Conservation (phyloP, 2,888 invertebrate species). For the Pogonocherus hispidulus region DNA sequence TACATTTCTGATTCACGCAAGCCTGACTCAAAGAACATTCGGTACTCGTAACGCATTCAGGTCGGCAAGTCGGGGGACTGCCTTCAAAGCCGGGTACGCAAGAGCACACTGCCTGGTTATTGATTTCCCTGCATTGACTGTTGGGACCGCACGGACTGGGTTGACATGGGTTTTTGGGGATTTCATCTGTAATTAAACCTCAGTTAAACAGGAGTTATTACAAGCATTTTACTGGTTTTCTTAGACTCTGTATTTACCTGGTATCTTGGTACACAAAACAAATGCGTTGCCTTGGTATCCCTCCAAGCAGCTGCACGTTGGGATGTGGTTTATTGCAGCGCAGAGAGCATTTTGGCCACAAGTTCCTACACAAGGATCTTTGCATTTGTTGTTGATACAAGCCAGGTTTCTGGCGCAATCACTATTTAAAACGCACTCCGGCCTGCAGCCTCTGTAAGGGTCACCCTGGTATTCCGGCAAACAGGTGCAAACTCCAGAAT, state of each 20-base stretch:
- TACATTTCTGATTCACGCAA: conserved; percentile 71
- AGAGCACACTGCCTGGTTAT: conserved; percentile 75
- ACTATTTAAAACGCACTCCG: conserved; percentile 81
- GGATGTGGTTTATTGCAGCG: conserved; percentile 81
- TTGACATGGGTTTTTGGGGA: conserved; percentile 73
- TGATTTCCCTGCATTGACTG: conserved; percentile 69
- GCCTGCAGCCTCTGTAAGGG: conserved; percentile 78
- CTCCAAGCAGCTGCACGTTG: conserved; percentile 80
- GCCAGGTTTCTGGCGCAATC: conserved; percentile 80
- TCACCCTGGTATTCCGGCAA: conserved; percentile 79
- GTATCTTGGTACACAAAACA: conserved; percentile 74
- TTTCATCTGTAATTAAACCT: conserved; percentile 44
- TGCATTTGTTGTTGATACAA: conserved; percentile 79
- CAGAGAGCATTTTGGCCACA: conserved; percentile 84
- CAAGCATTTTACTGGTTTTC: too few species aligned
- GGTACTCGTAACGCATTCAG: conserved; percentile 70
- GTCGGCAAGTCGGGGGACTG: conserved; percentile 72
- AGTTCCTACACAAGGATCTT: conserved; percentile 80
- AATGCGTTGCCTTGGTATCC: conserved; percentile 82
- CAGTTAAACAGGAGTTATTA: not conserved
- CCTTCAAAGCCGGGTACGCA: conserved; percentile 70
- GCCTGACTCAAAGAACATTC: conserved; percentile 70
- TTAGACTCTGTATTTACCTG: conserved; percentile 59
- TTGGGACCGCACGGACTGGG: conserved; percentile 78
- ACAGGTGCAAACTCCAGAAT: conserved; percentile 80